Conservation (phyloP, 2,797 vertebrate genomes). For the Distichodus sexfasciatus region DNA sequence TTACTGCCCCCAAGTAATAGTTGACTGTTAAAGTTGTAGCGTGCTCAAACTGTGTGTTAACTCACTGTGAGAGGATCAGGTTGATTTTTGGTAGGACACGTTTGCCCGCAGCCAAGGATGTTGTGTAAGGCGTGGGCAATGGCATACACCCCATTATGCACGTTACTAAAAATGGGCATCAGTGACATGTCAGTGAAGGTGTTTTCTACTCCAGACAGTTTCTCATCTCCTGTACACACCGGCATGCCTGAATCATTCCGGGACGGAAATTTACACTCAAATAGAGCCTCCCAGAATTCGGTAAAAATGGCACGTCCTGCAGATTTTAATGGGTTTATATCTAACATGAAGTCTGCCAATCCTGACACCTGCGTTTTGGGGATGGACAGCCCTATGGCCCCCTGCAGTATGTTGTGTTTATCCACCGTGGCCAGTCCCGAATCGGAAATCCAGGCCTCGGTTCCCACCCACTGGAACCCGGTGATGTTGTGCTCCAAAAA, state of each 20-base stretch:
- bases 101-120: conserved; percentile 58
- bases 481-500: conserved; percentile 63
- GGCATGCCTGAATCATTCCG: neutral
- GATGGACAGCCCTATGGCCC: conserved; percentile 68
- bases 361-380: conserved; percentile 19
- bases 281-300: conserved; percentile 19
- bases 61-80: conserved; percentile 63
- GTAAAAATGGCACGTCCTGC: conserved; percentile 14
- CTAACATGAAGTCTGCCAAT: conserved; percentile 24
- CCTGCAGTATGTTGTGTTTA: conserved; percentile 64
- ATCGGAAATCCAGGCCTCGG: conserved; percentile 72
- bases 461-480: conserved; percentile 68
- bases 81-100: conserved; percentile 50
- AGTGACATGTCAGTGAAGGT: conserved; percentile 67
- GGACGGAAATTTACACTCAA: neutral
- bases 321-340: conserved; percentile 19
- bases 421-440: conserved; percentile 63
- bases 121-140: conserved; percentile 68
- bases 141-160: conserved; percentile 73
- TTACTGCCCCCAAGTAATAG: too few species aligned
- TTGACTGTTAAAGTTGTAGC: too few species aligned
- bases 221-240: conserved; percentile 48
- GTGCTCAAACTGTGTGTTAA: too few species aligned
- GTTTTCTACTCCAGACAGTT: conserved; percentile 55
- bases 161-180: conserved; percentile 66